Conservation (phyloP, 2,113 vertebrate species). For the Poicephalus meyeri region DNA sequence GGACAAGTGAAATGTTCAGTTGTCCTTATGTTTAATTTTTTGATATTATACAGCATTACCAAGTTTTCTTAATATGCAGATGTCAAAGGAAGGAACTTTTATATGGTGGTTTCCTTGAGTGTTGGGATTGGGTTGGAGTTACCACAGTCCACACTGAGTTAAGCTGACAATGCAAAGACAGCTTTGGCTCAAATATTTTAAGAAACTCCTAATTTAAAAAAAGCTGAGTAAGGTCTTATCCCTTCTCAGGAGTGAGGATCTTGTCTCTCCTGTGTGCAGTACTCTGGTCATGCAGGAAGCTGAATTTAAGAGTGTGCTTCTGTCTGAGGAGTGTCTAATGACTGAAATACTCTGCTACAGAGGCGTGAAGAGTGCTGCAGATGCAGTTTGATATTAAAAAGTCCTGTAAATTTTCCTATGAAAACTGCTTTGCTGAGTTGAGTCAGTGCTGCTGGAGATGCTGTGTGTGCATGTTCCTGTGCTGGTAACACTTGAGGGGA, state of each 20-base stretch:
- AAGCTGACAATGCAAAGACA: neutral
- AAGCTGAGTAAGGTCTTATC: neutral
- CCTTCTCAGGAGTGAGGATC: neutral
- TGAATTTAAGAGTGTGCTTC: neutral
- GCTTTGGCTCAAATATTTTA: neutral
- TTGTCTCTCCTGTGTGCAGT: neutral
- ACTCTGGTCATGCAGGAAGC: neutral
- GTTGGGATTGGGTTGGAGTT: neutral
- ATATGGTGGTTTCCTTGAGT: neutral
- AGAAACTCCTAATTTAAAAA: neutral
- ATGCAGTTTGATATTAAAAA: neutral
- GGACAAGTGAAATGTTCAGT: neutral
- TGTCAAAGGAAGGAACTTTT: neutral
- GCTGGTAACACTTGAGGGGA: neutral
- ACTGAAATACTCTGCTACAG: neutral
- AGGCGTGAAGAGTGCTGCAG: neutral
- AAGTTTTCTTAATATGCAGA: neutral
- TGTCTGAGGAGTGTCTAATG: neutral
- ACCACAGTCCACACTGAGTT: too few relatives aligned
- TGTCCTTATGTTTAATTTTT: neutral
- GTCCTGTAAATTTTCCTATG: neutral
- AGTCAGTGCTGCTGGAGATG: neutral
- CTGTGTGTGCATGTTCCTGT: neutral
- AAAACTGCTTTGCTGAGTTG: neutral
- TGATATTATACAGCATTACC: neutral